Percentiles rank a stretch among this genome's conserved stretches.
These are phyloP conservation scores for Falco concolor DNA, from an alignment of 2,797 vertebrate genomes.

Conservation along the genomic window DNA sequence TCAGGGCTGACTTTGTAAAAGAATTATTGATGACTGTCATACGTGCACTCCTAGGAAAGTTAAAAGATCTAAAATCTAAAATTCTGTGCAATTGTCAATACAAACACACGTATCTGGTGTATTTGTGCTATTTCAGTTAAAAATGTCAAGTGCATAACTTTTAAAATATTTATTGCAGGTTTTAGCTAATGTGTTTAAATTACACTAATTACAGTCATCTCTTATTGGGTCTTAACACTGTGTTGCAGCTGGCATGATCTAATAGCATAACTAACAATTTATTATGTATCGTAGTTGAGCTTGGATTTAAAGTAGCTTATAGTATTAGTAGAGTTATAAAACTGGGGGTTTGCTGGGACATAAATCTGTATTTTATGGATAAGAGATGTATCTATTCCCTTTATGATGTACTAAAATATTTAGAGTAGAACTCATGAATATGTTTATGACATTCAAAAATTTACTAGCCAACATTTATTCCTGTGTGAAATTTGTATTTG, in stretches of 20 bases:
- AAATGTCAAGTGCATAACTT: neutral
- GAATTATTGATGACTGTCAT: neutral
- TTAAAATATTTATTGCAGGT: neutral
- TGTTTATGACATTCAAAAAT: slow-evolving; percentile 29
- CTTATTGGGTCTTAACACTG: neutral
- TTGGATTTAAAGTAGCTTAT: neutral
- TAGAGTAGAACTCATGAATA: slow-evolving; percentile 35
- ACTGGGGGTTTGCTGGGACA: neutral
- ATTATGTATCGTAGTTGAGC: neutral
- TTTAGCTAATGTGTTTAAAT: slow-evolving; percentile 23
- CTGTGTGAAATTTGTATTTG: slow-evolving; percentile 40
- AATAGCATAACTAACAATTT: neutral
- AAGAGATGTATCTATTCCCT: slow-evolving; percentile 33
- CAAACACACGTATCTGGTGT: neutral
- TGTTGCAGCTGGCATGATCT: neutral
- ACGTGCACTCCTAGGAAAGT: neutral
- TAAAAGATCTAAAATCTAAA: neutral
- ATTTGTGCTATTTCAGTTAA: neutral
- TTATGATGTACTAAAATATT: slow-evolving; percentile 55
- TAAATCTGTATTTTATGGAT: slow-evolving; percentile 46
- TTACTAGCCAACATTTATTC: slow-evolving; percentile 15
- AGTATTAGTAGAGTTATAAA: neutral
- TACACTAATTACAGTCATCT: slow-evolving; percentile 2
- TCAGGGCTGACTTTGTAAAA: neutral
- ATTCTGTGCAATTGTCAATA: neutral